Evolutionary conservation across 1,140 invertebrate genomes (phyloP), one percentile per base, ranked within the genome.

Genomic region (Pseudomyrmex dendroicus): DNA sequence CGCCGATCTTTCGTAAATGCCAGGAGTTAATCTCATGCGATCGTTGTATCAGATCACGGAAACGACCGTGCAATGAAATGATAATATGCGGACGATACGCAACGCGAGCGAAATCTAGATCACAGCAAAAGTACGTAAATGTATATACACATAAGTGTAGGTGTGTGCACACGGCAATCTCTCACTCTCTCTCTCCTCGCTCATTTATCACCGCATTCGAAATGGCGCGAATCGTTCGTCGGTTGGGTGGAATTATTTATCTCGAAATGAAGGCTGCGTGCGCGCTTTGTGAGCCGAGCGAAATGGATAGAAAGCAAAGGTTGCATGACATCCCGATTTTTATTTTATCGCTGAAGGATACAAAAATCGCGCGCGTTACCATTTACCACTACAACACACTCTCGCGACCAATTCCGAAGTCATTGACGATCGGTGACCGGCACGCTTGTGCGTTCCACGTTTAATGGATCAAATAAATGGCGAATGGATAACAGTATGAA

Each of bases 221-320:
- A 25, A 54, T 70, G n/a, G 64, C n/a, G 76, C 66, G 76, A 70
- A 70, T 80, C 76, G 76, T 68, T 57, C 76, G 52, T 54, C 66
- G 46, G 20, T 70, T 72, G 54, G 66, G 72, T 80, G 54, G 46
- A 80, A 80, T 80, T 80, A 80, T 80, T 80, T 80, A 80, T 80
- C 76, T 80, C 66, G 13, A 80, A 61, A 72, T 80, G 44, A 80
- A 80, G 64, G 64, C 76, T 70, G 9, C 52, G 44, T 48, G 46
- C 44, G 44, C 35, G 5, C 5, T 35, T 35, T 35, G 20, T 12
- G 54, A 59, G 44, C 44, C 74, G 35, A 15, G 25, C 76, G 17
- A 44, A 12, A 72, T 80, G 66, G 56, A 80, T 48, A 80, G 66
- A 22, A 44, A 35, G 35, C 35, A 35, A 35, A 12, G 54, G 48